These are phyloP conservation scores for Tenthredo amoena DNA, from an alignment of 2,888 invertebrate genomes.

Conservation along the genomic window DNA sequence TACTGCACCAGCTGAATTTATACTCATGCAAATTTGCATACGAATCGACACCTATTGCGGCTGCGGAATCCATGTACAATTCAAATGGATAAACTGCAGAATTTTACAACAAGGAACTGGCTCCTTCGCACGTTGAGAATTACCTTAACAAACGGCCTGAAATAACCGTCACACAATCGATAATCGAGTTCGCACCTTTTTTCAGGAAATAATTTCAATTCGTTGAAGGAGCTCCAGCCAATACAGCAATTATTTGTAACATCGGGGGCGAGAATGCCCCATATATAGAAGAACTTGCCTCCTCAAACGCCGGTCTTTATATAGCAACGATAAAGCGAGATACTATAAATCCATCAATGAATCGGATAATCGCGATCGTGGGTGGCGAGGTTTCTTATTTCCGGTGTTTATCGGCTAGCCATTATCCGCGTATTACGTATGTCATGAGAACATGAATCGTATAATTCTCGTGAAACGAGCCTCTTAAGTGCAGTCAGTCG, in stretches of 20 bases:
- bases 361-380: not conserved
- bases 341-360: not conserved
- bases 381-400: slow-evolving; percentile 2
- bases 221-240: not conserved
- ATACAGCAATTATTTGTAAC: not conserved
- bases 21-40: not conserved
- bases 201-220: not conserved
- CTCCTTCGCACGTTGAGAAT: not conserved
- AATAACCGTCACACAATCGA: not conserved
- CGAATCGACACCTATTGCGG: not conserved
- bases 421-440: slow-evolving; percentile 3
- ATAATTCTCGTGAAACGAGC: slow-evolving; percentile 22
- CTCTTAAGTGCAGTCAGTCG: slow-evolving; percentile 13
- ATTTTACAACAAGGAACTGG: not conserved
- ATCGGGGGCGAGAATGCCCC: too few species aligned
- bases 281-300: not conserved
- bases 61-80: not conserved
- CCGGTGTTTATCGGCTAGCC: not conserved
- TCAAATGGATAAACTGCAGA: not conserved
- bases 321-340: not conserved
- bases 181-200: not conserved
- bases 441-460: not conserved
- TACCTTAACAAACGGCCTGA: not conserved
- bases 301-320: not conserved
- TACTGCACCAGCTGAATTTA: not conserved